Evolutionary conservation across 2,888 invertebrate species (phyloP).

Genomic region (Parnassius apollo): DNA sequence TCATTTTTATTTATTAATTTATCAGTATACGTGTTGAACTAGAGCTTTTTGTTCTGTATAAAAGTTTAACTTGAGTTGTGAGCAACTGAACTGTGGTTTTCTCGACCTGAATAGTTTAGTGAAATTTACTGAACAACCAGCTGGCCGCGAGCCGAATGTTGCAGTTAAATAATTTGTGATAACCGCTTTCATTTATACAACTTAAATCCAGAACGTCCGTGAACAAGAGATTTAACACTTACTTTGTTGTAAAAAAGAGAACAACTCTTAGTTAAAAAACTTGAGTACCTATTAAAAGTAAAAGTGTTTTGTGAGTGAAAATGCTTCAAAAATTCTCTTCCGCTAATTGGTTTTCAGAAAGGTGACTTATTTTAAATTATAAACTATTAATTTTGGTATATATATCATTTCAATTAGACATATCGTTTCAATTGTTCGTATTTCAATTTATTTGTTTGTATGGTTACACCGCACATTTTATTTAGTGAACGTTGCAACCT

Average conservation of each 20-base stretch:
- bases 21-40: not conserved
- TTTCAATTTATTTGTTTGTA: no score
- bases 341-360: no score
- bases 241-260: conserved; percentile 31
- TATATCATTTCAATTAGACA: no score
- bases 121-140: conserved; percentile 62
- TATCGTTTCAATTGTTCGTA: no score
- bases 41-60: conserved; percentile 39
- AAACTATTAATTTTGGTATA: no score
- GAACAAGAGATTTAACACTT: conserved; percentile 43
- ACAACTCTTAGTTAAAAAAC: not conserved
- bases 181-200: conserved; percentile 73
- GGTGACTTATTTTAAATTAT: no score
- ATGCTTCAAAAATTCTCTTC: no score
- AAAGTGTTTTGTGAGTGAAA: no score
- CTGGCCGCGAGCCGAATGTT: conserved; percentile 74
- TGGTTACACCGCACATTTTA: no score
- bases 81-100: conserved; percentile 70
- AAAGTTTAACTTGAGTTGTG: conserved; percentile 55
- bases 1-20: no score
- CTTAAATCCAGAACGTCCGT: conserved; percentile 55
- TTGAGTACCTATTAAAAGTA: no score
- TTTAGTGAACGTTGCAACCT: no score
- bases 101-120: conserved; percentile 74
- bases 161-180: conserved; percentile 75